These are phyloP conservation scores for Capromys pilorides DNA, from an alignment of 2,797 vertebrate species.

Conservation along the genomic window DNA sequence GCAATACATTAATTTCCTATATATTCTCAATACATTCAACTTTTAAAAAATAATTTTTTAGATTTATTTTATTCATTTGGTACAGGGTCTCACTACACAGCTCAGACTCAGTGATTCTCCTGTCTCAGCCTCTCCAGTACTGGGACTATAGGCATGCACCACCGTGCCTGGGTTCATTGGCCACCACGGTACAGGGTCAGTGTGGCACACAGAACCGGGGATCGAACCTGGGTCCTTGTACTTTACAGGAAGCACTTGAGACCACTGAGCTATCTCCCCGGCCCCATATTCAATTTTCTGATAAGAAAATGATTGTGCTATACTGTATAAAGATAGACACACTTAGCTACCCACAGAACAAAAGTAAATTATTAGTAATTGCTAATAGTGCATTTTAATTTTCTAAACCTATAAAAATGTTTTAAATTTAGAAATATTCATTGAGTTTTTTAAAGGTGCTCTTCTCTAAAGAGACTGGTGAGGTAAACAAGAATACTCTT, in stretches of 20 bases:
- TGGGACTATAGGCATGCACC: no score
- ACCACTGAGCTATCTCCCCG: no score
- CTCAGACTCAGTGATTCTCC: no score
- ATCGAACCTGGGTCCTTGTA: no score
- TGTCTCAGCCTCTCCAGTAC: no score
- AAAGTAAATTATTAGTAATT: conserved; percentile 20
- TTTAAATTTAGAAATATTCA: neutral
- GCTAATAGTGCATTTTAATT: neutral
- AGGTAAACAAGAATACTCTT: neutral
- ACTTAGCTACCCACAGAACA: conserved; percentile 6
- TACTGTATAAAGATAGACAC: neutral
- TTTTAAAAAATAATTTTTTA: no score
- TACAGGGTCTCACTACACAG: no score
- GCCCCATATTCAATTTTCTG: conserved; percentile 14
- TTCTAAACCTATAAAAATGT: neutral
- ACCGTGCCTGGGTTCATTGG: no score
- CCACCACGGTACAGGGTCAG: no score
- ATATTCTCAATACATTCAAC: neutral
- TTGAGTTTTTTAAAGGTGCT: conserved; percentile 17
- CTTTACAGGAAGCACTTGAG: no score
- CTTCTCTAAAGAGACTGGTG: neutral
- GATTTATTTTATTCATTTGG: no score
- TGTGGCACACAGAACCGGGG: no score
- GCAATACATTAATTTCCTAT: neutral
- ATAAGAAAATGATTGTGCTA: neutral